Conservation (phyloP, 2,797 vertebrate species). For the Oophaga sylvatica region DNA sequence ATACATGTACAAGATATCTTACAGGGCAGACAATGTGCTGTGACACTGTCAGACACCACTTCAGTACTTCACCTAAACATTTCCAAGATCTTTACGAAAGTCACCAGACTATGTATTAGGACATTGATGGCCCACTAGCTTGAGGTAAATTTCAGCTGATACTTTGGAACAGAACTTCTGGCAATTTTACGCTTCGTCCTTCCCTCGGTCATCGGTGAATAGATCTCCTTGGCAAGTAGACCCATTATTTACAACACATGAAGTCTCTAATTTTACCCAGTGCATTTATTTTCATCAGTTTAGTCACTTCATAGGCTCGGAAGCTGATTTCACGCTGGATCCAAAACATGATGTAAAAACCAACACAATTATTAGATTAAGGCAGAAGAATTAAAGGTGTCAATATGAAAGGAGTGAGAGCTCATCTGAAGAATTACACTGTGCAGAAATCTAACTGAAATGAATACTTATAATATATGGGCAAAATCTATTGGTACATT, state of each 20-base stretch:
- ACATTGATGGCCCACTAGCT: not conserved
- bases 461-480: conserved; percentile 50
- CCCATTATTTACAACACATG: conserved; percentile 6
- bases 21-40: conserved; percentile 36
- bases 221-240: not conserved
- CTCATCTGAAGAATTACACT: conserved; percentile 25
- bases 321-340: conserved; percentile 26
- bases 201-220: not conserved
- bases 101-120: not conserved
- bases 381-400: conserved; percentile 47
- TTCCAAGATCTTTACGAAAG: not conserved
- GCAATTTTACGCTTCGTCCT: not conserved
- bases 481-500: conserved; percentile 39
- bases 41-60: not conserved
- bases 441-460: conserved; percentile 42
- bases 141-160: not conserved
- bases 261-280: conserved; percentile 10
- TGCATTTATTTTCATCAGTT: conserved; percentile 22
- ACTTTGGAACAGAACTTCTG: not conserved
- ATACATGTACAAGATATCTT: conserved; percentile 52
- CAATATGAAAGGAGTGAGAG: conserved; percentile 28
- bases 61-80: not conserved
- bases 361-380: conserved; percentile 46
- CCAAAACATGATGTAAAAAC: conserved; percentile 7
- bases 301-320: conserved; percentile 2